phyloP scores from a whole-genome alignment of 2,888 invertebrate species.

The Hecatera dysodea region DNA sequence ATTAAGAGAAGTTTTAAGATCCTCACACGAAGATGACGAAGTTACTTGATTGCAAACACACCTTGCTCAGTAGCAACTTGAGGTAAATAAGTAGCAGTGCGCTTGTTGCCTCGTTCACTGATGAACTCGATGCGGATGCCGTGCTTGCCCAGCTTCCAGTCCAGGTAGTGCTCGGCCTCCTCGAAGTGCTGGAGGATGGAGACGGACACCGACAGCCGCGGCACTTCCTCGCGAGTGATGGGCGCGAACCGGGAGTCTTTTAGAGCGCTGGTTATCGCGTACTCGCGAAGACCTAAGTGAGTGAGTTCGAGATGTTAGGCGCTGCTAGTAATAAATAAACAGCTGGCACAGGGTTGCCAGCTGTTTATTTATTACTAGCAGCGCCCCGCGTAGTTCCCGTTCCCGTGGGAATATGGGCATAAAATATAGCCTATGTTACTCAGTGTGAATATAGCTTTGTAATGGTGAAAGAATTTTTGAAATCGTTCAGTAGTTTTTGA shows the following conservation, averaged over 20 bases:
- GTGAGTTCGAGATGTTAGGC: background rate
- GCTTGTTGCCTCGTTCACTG: conserved; percentile 97
- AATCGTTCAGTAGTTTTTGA: too few species aligned
- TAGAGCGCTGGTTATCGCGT: conserved; percentile 99
- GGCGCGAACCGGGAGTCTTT: conserved; percentile 99
- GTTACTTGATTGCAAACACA: conserved; percentile 72
- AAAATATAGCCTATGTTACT: too few species aligned
- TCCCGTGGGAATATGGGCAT: too few species aligned
- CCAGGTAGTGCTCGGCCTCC: conserved; percentile 97
- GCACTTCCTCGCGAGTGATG: conserved; percentile 97
- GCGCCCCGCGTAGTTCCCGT: too few species aligned
- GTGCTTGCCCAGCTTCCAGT: conserved; percentile 99
- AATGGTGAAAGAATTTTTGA: too few species aligned
- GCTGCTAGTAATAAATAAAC: too few species aligned
- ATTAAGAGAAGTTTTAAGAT: conserved; percentile 1
- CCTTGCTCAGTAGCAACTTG: conserved; percentile 99
- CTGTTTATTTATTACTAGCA: background rate
- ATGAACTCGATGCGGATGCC: conserved; percentile 99
- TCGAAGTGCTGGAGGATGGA: conserved; percentile 99
- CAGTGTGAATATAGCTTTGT: too few species aligned
- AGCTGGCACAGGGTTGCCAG: too few species aligned
- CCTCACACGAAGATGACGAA: background rate
- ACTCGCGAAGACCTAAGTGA: conserved; percentile 96
- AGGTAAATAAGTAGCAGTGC: conserved; percentile 99
- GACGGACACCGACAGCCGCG: conserved; percentile 97